Base-by-base conservation (phyloP, 1,140 invertebrate genomes). In the Bombus soroeensis region DNA sequence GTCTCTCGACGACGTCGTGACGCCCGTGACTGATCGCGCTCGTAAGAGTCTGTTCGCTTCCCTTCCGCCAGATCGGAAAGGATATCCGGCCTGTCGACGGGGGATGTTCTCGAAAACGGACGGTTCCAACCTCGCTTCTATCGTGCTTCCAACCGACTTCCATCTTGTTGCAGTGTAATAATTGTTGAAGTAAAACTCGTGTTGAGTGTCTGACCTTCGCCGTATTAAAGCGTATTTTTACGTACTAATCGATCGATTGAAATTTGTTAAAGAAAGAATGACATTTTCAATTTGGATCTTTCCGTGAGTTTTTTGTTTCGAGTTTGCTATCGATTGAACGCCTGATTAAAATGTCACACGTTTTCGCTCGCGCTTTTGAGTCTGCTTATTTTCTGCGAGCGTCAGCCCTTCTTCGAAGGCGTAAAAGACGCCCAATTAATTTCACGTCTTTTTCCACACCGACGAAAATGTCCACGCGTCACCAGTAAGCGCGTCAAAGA, bases 21-120 rank as follows among this genome's bases (percentile, higher is more conserved):
- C 77, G 85, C 81, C 81, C 88, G 85, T 89, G 85, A 90, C 88
- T 87, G 85, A 90, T 87, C 85, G 75, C 75, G 75, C 81, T 87
- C 88, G 85, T 90, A 89, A 90, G 87, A 84, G 68, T 89, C 47
- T 32, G 79, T 57, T 68, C 86, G 80, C 37, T 80, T 79, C 82
- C 41, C 64, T 87, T 70, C 47, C 37, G 28, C 57, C 18, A 37
- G 47, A 59, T 77, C 57, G 22, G 47, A 66, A 43, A 53, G 85
- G 88, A 89, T 87, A 89, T 89, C 85, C 88, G 88, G 71, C 22
- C 81, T 74, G 76, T 89, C 68, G 62, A 59, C 68, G 59, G 70
- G 41, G 41, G 34, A 47, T 34, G 62, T 79, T 82, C 41, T 74
- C 15, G 34, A 66, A 72, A 89, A 74, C 64, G 15, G 41, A 64